Conservation (phyloP, 1,140 invertebrate genomes). For the Tetraneura akinire region DNA sequence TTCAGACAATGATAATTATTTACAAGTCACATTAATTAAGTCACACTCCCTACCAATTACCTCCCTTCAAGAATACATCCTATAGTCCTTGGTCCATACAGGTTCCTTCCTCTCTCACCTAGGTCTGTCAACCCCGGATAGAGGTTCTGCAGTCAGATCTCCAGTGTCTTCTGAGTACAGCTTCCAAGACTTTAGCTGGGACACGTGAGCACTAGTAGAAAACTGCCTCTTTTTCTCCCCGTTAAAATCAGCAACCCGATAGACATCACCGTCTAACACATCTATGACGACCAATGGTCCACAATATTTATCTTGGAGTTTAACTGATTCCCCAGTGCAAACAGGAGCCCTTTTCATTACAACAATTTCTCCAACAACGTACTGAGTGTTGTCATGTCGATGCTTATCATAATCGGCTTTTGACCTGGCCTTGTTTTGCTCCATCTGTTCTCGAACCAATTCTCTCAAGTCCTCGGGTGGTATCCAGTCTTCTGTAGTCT, state of each 20-base stretch:
- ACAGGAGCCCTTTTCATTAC: not conserved
- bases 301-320: not conserved
- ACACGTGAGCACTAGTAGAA: not conserved
- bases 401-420: not conserved
- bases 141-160: too few species aligned
- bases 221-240: too few species aligned
- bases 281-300: constrained; percentile 19
- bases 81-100: too few species aligned
- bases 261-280: not conserved
- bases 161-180: not conserved
- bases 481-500: too few species aligned
- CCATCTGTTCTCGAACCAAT: not conserved
- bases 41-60: too few species aligned
- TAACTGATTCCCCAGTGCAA: not conserved
- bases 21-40: too few species aligned
- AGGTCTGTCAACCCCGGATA: too few species aligned
- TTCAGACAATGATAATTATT: too few species aligned
- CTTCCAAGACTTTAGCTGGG: not conserved
- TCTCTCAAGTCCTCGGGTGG: too few species aligned
- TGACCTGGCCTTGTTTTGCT: not conserved
- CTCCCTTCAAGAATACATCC: too few species aligned
- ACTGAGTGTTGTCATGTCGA: not conserved
- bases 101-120: too few species aligned
- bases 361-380: not conserved
- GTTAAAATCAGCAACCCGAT: not conserved